A percentile compares a stretch with the other conserved stretches of the same genome.
These are phyloP conservation scores for Cyclura pinguis DNA, from an alignment of 2,797 vertebrate genomes.

Conservation along the genomic window DNA sequence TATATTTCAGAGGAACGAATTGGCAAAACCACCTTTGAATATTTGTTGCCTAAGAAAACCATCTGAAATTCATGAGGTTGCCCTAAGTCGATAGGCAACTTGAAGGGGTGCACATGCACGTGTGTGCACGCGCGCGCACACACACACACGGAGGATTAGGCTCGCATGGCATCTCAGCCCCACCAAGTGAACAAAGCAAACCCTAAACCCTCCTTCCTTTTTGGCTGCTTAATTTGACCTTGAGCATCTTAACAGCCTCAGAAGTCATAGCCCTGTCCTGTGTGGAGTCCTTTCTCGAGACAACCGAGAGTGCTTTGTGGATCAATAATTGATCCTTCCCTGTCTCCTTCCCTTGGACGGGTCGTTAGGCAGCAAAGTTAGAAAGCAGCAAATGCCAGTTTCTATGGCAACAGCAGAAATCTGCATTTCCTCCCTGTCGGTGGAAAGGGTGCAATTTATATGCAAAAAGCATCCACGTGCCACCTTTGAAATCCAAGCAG, in stretches of 20 bases:
- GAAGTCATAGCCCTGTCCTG: not conserved
- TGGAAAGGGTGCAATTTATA: conserved; percentile 59
- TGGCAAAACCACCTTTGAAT: no score
- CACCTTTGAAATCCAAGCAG: conserved; percentile 29
- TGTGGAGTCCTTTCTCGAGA: not conserved
- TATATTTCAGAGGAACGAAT: no score
- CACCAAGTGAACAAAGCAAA: not conserved
- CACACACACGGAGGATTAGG: no score
- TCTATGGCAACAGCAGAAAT: conserved; percentile 60
- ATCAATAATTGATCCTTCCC: conserved; percentile 29
- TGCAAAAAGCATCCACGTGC: conserved; percentile 40
- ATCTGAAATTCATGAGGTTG: no score
- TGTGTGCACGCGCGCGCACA: no score
- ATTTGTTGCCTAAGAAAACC: no score
- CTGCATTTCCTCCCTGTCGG: conserved; percentile 49
- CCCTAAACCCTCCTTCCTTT: not conserved
- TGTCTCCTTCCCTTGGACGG: conserved; percentile 24
- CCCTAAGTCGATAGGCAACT: no score
- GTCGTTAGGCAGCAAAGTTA: conserved; percentile 39
- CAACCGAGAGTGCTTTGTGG: not conserved
- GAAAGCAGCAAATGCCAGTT: conserved; percentile 59
- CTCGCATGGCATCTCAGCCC: no score
- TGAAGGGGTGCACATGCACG: no score
- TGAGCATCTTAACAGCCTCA: not conserved
- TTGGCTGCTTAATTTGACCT: not conserved